A percentile compares a stretch with the other conserved stretches of the same genome.
Conservation (phyloP, 1,140 invertebrate genomes). For the Orchestia grillus region DNA sequence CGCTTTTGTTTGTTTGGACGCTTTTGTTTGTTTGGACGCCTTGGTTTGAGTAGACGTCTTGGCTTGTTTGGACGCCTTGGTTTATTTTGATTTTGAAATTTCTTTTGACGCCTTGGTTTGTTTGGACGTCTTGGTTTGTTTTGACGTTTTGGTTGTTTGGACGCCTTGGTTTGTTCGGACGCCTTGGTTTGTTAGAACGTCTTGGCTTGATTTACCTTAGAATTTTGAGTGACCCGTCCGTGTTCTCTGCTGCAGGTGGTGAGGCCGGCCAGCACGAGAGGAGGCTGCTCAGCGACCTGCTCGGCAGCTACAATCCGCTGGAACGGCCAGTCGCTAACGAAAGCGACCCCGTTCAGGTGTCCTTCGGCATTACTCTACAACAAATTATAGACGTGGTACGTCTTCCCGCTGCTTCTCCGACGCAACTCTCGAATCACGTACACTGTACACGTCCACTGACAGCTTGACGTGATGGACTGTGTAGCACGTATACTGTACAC, state of each 20-base stretch:
- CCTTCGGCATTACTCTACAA: conserved; percentile 97
- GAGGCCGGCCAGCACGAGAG: conserved; percentile 87
- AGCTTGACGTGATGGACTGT: background rate
- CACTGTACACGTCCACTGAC: background rate
- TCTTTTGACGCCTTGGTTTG: too few species aligned
- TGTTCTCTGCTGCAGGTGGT: conserved; percentile 58
- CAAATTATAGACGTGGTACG: conserved; percentile 99
- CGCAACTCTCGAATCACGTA: background rate
- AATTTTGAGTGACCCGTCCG: background rate
- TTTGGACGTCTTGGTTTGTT: too few species aligned
- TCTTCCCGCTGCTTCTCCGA: conserved; percentile 69
- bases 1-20: too few species aligned
- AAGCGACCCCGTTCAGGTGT: conserved; percentile 93
- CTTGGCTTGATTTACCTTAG: background rate
- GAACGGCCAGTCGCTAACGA: conserved; percentile 98
- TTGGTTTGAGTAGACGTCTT: too few species aligned
- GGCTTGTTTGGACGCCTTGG: too few species aligned
- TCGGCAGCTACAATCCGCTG: conserved; percentile 96
- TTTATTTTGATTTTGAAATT: too few species aligned
- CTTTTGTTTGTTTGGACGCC: too few species aligned
- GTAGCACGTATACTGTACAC: background rate
- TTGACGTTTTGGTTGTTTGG: background rate
- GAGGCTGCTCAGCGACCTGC: conserved; percentile 90
- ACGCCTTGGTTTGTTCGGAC: background rate
- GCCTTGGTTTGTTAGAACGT: background rate